Evolutionary conservation across 1,140 invertebrate species (phyloP).

Genomic region (Microplitis mediator): DNA sequence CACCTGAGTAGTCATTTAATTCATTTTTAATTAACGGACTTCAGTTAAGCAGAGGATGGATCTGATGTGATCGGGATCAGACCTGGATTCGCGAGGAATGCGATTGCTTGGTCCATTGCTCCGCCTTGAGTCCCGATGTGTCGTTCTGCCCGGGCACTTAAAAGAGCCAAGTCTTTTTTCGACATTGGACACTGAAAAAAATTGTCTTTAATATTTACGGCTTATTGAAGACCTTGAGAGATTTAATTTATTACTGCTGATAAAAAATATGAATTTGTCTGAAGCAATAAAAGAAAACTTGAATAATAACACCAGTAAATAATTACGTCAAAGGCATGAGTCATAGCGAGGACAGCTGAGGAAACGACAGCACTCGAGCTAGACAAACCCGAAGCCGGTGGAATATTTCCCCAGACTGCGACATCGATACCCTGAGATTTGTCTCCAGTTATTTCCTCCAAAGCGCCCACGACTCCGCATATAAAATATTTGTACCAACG

Average conservation of each 20-base stretch:
- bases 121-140: constrained; percentile 96
- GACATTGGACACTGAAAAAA: constrained; percentile 57
- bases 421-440: constrained; percentile 66
- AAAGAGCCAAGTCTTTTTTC: constrained; percentile 80
- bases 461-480: constrained; percentile 87
- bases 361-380: constrained; percentile 97
- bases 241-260: neutral
- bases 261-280: neutral
- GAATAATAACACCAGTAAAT: neutral
- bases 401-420: constrained; percentile 84
- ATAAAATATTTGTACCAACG: constrained; percentile 94
- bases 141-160: constrained; percentile 88
- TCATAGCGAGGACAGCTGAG: constrained; percentile 83
- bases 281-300: neutral
- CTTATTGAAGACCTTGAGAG: neutral
- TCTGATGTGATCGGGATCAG: constrained; percentile 32
- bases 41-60: neutral
- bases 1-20: constrained; percentile 62
- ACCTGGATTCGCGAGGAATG: constrained; percentile 88
- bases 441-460: constrained; percentile 66
- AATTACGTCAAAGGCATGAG: constrained; percentile 74
- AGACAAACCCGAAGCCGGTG: constrained; percentile 90
- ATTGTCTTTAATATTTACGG: constrained; percentile 6
- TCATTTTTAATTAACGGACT: neutral
- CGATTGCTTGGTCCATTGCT: constrained; percentile 99